These are phyloP conservation scores for Acanthaster planci DNA, from an alignment of 35 echinoderm and acorn worm genomes.

Conservation along the genomic window DNA sequence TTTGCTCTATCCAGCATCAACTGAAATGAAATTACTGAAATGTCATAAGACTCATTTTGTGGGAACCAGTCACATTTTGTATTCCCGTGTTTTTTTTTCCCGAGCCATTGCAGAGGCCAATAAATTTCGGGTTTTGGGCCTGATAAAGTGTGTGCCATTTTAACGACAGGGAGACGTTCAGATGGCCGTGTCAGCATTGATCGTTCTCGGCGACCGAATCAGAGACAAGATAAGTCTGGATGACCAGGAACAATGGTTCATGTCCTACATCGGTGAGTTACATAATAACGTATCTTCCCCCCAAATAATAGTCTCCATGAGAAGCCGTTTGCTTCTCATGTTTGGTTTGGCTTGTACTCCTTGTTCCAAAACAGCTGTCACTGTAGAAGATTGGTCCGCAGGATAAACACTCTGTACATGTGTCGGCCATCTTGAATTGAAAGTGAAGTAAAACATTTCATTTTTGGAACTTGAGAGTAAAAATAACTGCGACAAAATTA, in stretches of 20 bases:
- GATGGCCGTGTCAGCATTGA: constrained; percentile 85
- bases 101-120: no score
- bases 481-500: no score
- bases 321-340: neutral
- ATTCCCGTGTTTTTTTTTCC: no score
- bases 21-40: no score
- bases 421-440: no score
- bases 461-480: no score
- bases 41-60: no score
- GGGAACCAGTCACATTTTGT: no score
- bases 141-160: constrained; percentile 5
- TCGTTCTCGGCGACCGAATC: constrained; percentile 80
- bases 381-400: neutral
- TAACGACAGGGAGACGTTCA: constrained; percentile 85
- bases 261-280: constrained; percentile 89
- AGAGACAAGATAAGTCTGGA: constrained; percentile 70
- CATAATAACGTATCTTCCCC: neutral
- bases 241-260: constrained; percentile 91
- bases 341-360: neutral
- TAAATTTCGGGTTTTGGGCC: no score
- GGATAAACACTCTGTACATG: no score
- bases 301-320: neutral
- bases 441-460: no score
- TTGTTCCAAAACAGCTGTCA: neutral
- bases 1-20: no score